A percentile compares a stretch with the other conserved stretches of the same genome.
phyloP scores from a whole-genome alignment of 2,888 invertebrate genomes.

The Chloroclysta siterata region DNA sequence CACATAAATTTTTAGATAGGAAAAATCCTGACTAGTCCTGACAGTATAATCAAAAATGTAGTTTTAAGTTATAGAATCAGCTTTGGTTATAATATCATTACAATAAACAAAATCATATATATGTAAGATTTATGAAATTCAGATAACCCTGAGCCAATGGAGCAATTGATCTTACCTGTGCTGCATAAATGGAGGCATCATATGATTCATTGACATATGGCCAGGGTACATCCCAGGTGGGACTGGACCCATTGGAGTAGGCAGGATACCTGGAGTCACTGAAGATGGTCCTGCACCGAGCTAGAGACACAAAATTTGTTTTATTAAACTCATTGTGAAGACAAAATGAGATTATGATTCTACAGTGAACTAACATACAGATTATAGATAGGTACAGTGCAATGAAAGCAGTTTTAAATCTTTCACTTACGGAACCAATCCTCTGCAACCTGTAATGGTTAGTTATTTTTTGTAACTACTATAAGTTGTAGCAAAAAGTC shows the following conservation, averaged over 20 bases:
- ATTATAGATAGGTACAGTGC: not conserved
- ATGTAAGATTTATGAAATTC: not conserved
- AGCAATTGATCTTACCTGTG: constrained; percentile 70
- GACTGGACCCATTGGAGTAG: constrained; percentile 86
- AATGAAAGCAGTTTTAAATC: constrained; percentile 1
- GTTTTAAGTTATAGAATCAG: no score
- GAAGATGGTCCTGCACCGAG: constrained; percentile 85
- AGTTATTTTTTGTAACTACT: not conserved
- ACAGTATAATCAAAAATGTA: no score
- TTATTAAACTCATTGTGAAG: not conserved
- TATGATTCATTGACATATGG: constrained; percentile 88
- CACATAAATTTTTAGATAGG: no score
- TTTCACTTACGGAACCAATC: constrained; percentile 2
- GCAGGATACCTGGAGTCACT: constrained; percentile 85
- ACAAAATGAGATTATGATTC: not conserved
- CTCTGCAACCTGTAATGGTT: constrained; percentile 1
- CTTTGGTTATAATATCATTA: no score
- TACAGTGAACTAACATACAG: constrained; percentile 2
- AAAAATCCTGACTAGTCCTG: no score
- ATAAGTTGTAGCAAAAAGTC: not conserved
- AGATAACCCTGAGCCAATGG: not conserved
- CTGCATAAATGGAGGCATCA: constrained; percentile 91
- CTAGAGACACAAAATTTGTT: constrained; percentile 47
- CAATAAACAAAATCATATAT: no score
- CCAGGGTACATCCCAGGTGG: constrained; percentile 88